Evolutionary conservation across 2,113 vertebrate genomes (phyloP), one percentile per base, ranked within the genome.

Genomic region (Oreocharis arfaki): DNA sequence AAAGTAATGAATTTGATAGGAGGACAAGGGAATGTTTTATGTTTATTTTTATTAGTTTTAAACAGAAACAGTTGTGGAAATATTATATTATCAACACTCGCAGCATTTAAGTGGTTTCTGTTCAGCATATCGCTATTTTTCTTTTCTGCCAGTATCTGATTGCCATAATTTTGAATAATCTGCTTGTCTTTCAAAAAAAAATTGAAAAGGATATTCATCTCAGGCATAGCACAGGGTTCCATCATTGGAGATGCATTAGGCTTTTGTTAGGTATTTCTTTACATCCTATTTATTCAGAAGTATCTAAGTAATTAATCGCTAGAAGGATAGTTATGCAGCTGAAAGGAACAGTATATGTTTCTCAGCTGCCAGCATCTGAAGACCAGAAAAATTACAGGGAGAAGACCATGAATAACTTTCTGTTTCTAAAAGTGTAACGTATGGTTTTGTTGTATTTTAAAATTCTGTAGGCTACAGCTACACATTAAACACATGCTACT

Each of bases 1-100:
- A 98, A 97, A 98, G 97, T 98, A 98, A 98, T 98, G 98, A 98
- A 98, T 98, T 97, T 98, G 97, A 98, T 97, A 97, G 97, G 96
- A 97, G 94, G 79, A 93, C 96, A 97, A 84, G 55, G 97, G 96
- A 93, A 97, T 98, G 98, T 97, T 97, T 98, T 97, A 95, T 98
- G 98, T 98, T 98, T 98, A 98, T 98, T 98, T 98, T 98, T 97
- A 98, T 98, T 98, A 97, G 97, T 97, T 98, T 98, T 98, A 98
- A 98, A 97, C 97, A 98, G 98, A 97, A 98, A 97, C 98, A 98
- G 98, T 98, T 98, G 98, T 97, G 97, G 95, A 97, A 97, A 98
- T 98, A 98, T 97, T 97, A 91, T 96, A 94, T 97, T 98, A 97
- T 96, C 84, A 7, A 97, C 97, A 92, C 85, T 89, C 3, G 18